phyloP scores from a whole-genome alignment of 2,797 vertebrate species.

The Xiphorhynchus erythropygius region DNA sequence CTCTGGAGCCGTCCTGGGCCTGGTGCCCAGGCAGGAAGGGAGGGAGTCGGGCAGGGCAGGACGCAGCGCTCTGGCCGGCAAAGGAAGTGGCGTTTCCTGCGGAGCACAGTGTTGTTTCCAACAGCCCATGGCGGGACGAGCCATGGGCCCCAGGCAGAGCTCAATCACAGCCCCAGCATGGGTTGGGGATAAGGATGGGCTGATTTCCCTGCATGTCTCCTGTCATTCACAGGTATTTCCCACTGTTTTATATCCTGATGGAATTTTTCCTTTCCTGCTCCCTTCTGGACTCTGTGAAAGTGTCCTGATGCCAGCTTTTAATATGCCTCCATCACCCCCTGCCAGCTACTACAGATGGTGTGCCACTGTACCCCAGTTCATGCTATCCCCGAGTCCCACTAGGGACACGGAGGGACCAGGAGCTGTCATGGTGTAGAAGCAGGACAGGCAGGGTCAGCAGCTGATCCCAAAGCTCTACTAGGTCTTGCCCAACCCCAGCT shows the following conservation, averaged over 20 bases:
- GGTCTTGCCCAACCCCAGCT: background rate
- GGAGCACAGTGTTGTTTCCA: background rate
- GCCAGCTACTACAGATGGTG: background rate
- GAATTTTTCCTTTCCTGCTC: background rate
- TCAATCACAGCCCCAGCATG: background rate
- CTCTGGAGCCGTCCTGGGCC: background rate
- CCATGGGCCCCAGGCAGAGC: fast-evolving
- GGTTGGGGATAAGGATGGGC: fast-evolving
- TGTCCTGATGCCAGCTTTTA: background rate
- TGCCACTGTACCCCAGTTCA: background rate
- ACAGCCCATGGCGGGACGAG: background rate
- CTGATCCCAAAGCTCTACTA: background rate
- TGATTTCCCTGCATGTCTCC: background rate
- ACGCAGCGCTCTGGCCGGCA: background rate
- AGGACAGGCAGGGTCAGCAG: background rate
- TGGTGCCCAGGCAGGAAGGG: constrained; percentile 51
- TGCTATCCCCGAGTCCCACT: too few species aligned
- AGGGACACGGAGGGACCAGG: background rate
- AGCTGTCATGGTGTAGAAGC: background rate
- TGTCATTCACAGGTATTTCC: background rate
- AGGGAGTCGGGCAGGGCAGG: constrained; percentile 48
- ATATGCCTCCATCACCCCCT: background rate
- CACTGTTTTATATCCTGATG: background rate
- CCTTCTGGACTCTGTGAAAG: background rate
- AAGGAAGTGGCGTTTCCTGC: constrained; percentile 44